Percentiles rank a stretch among this genome's conserved stretches.
Conservation (phyloP, 1,140 invertebrate genomes). For the Hestina assimilis region DNA sequence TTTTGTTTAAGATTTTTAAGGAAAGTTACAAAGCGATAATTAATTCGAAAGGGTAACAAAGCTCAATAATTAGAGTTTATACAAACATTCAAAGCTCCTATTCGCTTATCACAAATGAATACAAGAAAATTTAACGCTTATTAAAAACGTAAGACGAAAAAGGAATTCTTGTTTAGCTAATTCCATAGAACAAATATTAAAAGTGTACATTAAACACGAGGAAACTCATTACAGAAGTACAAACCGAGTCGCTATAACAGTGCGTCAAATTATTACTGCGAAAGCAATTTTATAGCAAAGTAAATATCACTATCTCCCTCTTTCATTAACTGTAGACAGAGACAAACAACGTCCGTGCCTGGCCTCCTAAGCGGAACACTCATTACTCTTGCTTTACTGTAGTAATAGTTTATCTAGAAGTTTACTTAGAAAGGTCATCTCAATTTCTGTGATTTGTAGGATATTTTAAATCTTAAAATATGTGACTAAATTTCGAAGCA, state of each 20-base stretch:
- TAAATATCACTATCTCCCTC: conserved; percentile 15
- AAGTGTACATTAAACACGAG: conserved; percentile 7
- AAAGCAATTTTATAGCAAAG: conserved; percentile 4
- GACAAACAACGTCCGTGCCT: conserved; percentile 1
- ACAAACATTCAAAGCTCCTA: not conserved
- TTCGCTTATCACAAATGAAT: not conserved
- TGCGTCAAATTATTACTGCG: conserved; percentile 6
- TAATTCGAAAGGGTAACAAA: too few species aligned
- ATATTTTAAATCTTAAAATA: too few species aligned
- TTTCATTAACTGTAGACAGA: not conserved
- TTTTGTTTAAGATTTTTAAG: too few species aligned
- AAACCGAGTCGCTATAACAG: conserved; percentile 7
- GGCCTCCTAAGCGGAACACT: conserved; percentile 20
- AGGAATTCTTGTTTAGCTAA: not conserved
- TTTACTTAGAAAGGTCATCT: conserved; percentile 9
- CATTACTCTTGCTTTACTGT: conserved; percentile 24
- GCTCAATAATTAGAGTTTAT: too few species aligned
- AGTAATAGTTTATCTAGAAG: conserved; percentile 25
- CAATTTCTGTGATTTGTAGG: not conserved
- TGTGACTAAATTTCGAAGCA: too few species aligned
- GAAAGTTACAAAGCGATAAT: too few species aligned
- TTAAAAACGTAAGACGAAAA: not conserved
- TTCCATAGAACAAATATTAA: conserved; percentile 10
- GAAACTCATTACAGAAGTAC: conserved; percentile 17
- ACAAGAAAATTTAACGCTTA: not conserved